A percentile compares a stretch with the other conserved stretches of the same genome.
These are phyloP conservation scores for Ashinkailepas kermadecensis DNA, from an alignment of 2,888 invertebrate species.

Conservation along the genomic window DNA sequence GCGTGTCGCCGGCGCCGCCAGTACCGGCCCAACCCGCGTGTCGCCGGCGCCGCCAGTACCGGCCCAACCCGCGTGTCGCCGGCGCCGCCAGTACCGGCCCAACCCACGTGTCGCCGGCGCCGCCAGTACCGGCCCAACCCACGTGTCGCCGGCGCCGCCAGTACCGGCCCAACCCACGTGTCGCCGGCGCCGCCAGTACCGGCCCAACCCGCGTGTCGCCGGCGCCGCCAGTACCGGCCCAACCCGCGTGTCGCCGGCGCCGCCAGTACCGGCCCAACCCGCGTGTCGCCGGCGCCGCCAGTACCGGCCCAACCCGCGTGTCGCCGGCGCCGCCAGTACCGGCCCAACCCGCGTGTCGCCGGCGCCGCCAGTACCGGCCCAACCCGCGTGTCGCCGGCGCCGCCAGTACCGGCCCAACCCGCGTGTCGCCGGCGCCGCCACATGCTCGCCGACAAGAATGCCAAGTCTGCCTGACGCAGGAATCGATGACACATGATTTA, in stretches of 20 bases:
- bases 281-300: too few relatives aligned
- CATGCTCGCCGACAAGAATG: not conserved
- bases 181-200: not conserved
- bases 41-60: not conserved
- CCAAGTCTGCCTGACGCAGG: not conserved
- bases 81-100: too few relatives aligned
- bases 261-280: not conserved
- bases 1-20: too few relatives aligned
- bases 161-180: too few relatives aligned
- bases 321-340: not conserved
- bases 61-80: not conserved
- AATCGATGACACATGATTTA: slow-evolving; percentile 1
- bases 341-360: not conserved
- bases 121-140: not conserved
- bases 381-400: too few relatives aligned
- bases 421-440: not conserved
- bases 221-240: too few relatives aligned
- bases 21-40: too few relatives aligned
- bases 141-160: too few relatives aligned
- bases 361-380: too few relatives aligned
- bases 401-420: not conserved
- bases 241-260: too few relatives aligned
- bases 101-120: too few relatives aligned
- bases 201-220: not conserved
- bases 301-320: too few relatives aligned